phyloP scores from a whole-genome alignment of 2,888 invertebrate species.

The Acleris holmiana region DNA sequence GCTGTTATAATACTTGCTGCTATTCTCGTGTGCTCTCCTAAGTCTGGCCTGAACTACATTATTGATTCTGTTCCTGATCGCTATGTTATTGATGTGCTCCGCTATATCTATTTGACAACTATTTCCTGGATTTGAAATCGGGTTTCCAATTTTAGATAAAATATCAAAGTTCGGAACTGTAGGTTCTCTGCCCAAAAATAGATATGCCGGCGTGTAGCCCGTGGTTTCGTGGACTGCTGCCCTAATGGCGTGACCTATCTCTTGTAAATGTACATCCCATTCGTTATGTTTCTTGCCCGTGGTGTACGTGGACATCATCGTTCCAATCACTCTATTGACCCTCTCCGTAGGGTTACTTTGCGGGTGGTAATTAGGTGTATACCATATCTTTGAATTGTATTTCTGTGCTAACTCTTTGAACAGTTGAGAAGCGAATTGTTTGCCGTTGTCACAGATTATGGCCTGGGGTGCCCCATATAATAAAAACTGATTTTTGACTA shows the following conservation, averaged over 20 bases:
- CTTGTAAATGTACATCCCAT: slow-evolving; percentile 5
- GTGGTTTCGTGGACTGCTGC: slow-evolving; percentile 6
- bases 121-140: not conserved
- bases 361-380: slow-evolving; percentile 40
- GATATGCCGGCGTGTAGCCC: slow-evolving; percentile 6
- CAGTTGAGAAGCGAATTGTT: too few relatives aligned
- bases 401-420: too few relatives aligned
- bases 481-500: too few relatives aligned
- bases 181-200: slow-evolving; percentile 12
- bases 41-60: not conserved
- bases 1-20: not conserved
- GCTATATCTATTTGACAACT: not conserved
- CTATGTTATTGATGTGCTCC: not conserved
- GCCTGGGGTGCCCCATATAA: too few relatives aligned
- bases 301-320: slow-evolving; percentile 45
- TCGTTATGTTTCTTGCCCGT: slow-evolving; percentile 36
- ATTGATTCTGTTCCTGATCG: not conserved
- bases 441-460: too few relatives aligned
- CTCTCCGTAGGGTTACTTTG: slow-evolving; percentile 54
- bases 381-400: too few relatives aligned
- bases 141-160: not conserved
- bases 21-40: slow-evolving; percentile 1
- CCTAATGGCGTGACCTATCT: slow-evolving; percentile 19
- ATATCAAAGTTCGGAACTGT: not conserved
- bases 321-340: slow-evolving; percentile 48